phyloP scores from a whole-genome alignment of 2,888 invertebrate genomes.

The Eristalis tenax region DNA sequence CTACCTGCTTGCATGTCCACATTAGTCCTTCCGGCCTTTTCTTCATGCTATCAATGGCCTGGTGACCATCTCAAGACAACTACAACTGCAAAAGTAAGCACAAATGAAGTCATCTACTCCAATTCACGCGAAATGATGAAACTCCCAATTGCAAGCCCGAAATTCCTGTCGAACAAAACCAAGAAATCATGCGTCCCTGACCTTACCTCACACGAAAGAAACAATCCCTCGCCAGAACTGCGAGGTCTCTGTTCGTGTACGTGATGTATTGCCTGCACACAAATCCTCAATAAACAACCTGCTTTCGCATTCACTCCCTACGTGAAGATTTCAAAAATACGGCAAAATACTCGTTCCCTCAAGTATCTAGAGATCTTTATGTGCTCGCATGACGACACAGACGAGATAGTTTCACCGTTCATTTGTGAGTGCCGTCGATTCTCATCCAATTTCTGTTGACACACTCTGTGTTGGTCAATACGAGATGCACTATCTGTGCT shows the following conservation, averaged over 20 bases:
- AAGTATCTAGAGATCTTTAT: neutral
- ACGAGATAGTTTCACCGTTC: neutral
- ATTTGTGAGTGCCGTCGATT: neutral
- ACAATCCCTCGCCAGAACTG: neutral
- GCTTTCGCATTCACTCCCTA: neutral
- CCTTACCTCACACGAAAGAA: neutral
- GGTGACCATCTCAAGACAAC: no score
- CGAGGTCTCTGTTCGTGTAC: neutral
- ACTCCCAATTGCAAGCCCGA: neutral
- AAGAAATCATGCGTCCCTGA: neutral
- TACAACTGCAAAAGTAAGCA: no score
- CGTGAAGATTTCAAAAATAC: neutral
- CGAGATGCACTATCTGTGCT: neutral
- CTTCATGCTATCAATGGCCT: no score
- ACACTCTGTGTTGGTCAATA: neutral
- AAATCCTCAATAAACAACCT: neutral
- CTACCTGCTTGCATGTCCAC: no score
- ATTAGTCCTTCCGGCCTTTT: no score
- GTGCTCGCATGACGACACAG: neutral
- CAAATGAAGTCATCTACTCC: no score
- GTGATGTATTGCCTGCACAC: neutral
- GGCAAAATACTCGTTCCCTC: neutral
- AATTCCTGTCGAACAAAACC: neutral
- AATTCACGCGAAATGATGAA: no score
- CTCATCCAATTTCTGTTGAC: slow-evolving; percentile 20